phyloP scores from a whole-genome alignment of 2,113 vertebrate species.

The Paratilapia polleni region DNA sequence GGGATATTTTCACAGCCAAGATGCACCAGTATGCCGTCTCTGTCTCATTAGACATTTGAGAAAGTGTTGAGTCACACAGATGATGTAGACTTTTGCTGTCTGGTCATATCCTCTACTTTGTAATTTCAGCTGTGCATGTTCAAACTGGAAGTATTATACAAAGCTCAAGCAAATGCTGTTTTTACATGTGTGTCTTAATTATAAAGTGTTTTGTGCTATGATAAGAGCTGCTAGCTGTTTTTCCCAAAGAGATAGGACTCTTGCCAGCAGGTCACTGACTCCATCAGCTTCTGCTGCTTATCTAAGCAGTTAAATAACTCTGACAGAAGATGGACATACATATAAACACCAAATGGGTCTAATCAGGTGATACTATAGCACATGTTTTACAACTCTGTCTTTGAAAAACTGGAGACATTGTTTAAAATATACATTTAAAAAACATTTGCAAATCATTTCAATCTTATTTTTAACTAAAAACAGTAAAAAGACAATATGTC shows the following conservation, averaged over 20 bases:
- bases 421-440: background rate
- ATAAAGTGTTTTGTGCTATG: conserved; percentile 10
- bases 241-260: conserved; percentile 64
- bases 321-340: conserved; percentile 17
- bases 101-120: conserved; percentile 5
- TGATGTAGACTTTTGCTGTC: background rate
- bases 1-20: background rate
- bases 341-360: conserved; percentile 1
- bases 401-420: background rate
- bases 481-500: no score
- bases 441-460: background rate
- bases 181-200: conserved; percentile 15
- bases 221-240: conserved; percentile 51
- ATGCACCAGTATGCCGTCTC: background rate
- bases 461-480: no score
- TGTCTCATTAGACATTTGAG: background rate
- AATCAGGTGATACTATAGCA: background rate
- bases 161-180: background rate
- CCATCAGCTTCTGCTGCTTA: conserved; percentile 41
- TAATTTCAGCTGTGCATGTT: conserved; percentile 40
- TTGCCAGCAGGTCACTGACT: conserved; percentile 70
- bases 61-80: conserved; percentile 1
- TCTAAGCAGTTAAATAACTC: conserved; percentile 45
- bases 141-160: background rate
- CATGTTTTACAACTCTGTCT: background rate